Evolutionary conservation across 2,888 invertebrate genomes (phyloP).

Genomic region (Phalangium opilio): DNA sequence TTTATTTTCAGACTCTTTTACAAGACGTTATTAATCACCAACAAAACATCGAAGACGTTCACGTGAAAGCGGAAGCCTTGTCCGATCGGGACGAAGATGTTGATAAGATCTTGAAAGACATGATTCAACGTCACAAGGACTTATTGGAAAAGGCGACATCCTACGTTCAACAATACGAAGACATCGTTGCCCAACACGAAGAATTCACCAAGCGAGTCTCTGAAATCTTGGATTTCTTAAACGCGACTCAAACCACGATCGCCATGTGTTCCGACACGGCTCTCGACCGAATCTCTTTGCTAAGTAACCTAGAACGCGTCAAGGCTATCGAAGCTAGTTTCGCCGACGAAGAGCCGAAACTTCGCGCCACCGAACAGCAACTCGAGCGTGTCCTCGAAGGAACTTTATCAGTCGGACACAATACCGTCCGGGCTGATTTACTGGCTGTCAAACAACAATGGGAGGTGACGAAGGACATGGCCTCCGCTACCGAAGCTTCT

Average conservation of each 20-base stretch:
- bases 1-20: constrained; percentile 39
- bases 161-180: constrained; percentile 71
- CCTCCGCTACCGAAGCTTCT: constrained; percentile 48
- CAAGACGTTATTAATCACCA: constrained; percentile 73
- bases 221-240: constrained; percentile 73
- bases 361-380: constrained; percentile 6
- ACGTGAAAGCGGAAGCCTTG: constrained; percentile 59
- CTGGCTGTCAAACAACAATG: constrained; percentile 79
- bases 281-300: constrained; percentile 64
- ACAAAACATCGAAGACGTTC: constrained; percentile 63
- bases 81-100: constrained; percentile 62
- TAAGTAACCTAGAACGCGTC: constrained; percentile 69
- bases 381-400: constrained; percentile 9
- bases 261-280: constrained; percentile 65
- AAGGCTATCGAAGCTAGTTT: constrained; percentile 55
- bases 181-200: constrained; percentile 73
- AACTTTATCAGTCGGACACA: constrained; percentile 10
- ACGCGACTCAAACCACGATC: constrained; percentile 64
- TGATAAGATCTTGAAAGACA: constrained; percentile 48
- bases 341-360: constrained; percentile 60
- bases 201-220: constrained; percentile 71
- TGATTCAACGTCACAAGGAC: constrained; percentile 54
- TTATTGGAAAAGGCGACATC: constrained; percentile 47
- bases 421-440: constrained; percentile 41
- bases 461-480: constrained; percentile 42